phyloP scores from a whole-genome alignment of 64 coral and sea anemone genomes.

The Exaiptasia diaphana region DNA sequence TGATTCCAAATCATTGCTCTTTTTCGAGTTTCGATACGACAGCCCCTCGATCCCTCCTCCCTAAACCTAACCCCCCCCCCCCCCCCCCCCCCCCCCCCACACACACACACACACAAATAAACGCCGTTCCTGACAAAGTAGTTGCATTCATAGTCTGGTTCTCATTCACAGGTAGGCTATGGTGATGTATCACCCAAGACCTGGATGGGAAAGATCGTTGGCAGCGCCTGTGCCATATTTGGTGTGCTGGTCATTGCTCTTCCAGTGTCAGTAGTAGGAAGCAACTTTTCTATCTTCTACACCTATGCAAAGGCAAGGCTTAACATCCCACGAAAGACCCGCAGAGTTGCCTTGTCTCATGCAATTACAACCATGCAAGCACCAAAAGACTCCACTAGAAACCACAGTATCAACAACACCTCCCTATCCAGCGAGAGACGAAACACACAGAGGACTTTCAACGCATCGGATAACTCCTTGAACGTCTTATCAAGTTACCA shows the following conservation, averaged over 20 bases:
- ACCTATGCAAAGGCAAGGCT: constrained; percentile 98
- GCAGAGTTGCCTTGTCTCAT: constrained; percentile 75
- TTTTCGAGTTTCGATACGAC: too few species aligned
- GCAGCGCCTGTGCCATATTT: constrained; percentile 92
- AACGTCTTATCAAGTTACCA: constrained; percentile 36
- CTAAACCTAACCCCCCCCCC: too few species aligned
- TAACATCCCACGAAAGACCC: constrained; percentile 86
- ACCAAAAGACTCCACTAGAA: constrained; percentile 14
- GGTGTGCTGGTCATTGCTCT: constrained; percentile 96
- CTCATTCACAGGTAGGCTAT: constrained; percentile 86
- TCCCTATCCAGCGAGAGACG: constrained; percentile 71
- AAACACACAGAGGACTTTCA: constrained; percentile 72
- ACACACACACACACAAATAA: too few species aligned
- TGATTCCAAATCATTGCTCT: too few species aligned
- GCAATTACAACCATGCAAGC: constrained; percentile 77
- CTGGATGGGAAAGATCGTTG: constrained; percentile 90
- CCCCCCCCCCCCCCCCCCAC: too few species aligned
- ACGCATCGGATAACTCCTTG: constrained; percentile 72
- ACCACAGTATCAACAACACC: constrained; percentile 30
- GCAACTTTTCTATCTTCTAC: constrained; percentile 94
- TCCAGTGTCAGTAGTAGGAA: constrained; percentile 92
- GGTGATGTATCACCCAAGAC: constrained; percentile 88
- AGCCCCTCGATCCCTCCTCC: too few species aligned
- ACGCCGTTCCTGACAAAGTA: too few species aligned
- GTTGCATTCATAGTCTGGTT: too few species aligned